A percentile compares a stretch with the other conserved stretches of the same genome.
phyloP scores from a whole-genome alignment of 2,888 invertebrate species.

The Stictocephala bisonia region DNA sequence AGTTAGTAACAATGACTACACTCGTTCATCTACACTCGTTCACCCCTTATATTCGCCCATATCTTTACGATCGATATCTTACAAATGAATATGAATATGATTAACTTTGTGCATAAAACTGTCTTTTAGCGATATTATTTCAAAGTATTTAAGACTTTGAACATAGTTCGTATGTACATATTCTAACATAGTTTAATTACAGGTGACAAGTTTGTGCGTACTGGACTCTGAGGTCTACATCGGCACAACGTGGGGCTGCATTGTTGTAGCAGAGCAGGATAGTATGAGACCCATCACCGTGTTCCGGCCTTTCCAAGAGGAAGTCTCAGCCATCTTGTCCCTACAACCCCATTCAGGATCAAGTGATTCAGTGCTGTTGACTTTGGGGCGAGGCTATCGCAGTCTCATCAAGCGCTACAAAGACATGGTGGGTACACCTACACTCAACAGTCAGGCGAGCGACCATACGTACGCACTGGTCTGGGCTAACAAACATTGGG shows the following conservation, averaged over 20 bases:
- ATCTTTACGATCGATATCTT: no score
- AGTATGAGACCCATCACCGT: conserved; percentile 88
- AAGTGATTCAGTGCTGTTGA: conserved; percentile 70
- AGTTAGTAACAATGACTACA: no score
- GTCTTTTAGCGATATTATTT: no score
- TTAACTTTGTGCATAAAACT: no score
- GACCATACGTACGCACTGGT: conserved; percentile 51
- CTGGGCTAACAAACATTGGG: conserved; percentile 56
- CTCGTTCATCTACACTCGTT: no score
- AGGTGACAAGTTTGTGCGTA: conserved; percentile 79
- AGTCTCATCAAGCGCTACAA: conserved; percentile 69
- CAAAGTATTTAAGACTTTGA: no score
- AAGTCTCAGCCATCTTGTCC: conserved; percentile 75
- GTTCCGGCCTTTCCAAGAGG: conserved; percentile 91
- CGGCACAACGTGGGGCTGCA: conserved; percentile 95
- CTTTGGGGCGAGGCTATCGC: conserved; percentile 87
- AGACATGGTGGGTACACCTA: conserved; percentile 40
- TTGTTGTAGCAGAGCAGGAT: conserved; percentile 87
- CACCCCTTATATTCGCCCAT: no score
- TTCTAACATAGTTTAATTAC: no score
- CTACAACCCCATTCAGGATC: conserved; percentile 65
- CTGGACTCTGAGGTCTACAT: conserved; percentile 81
- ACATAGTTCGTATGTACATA: no score
- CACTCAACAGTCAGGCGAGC: conserved; percentile 31
- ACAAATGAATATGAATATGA: no score